Evolutionary conservation across 1,140 invertebrate genomes (phyloP).

Genomic region (Dufourea novaeangliae): DNA sequence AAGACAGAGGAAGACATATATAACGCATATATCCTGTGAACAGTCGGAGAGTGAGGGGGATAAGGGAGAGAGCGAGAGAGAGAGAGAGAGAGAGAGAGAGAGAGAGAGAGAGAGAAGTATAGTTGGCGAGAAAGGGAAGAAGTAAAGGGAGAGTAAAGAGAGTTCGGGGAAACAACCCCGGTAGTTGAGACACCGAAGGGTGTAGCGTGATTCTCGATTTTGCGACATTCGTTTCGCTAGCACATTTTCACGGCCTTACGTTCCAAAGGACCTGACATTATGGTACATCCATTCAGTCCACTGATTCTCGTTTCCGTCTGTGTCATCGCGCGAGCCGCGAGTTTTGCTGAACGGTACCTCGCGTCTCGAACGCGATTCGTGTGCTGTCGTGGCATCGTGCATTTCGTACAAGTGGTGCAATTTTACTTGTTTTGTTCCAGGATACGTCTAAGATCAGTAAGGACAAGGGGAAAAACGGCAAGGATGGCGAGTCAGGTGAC

Average conservation of each 20-base stretch:
- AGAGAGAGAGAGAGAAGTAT: slow-evolving; percentile 24
- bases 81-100: background rate
- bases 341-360: slow-evolving; percentile 13
- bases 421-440: slow-evolving; percentile 76
- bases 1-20: slow-evolving; percentile 3
- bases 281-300: slow-evolving; percentile 23
- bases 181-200: slow-evolving; percentile 54
- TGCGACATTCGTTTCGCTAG: slow-evolving; percentile 47
- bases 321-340: slow-evolving; percentile 48
- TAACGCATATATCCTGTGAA: background rate
- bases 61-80: background rate
- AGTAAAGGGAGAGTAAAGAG: slow-evolving; percentile 41
- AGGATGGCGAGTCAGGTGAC: slow-evolving; percentile 80
- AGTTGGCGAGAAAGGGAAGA: slow-evolving; percentile 39
- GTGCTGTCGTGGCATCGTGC: slow-evolving; percentile 37
- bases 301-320: slow-evolving; percentile 29
- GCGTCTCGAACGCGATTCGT: slow-evolving; percentile 30
- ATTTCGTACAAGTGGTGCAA: slow-evolving; percentile 12
- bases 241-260: slow-evolving; percentile 36
- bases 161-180: slow-evolving; percentile 62
- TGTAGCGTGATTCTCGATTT: slow-evolving; percentile 63
- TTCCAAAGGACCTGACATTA: slow-evolving; percentile 37
- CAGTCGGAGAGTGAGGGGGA: background rate
- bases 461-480: slow-evolving; percentile 80
- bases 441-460: slow-evolving; percentile 79